Evolutionary conservation across 2,797 vertebrate genomes (phyloP).

Genomic region (Peromyscus nudipes): DNA sequence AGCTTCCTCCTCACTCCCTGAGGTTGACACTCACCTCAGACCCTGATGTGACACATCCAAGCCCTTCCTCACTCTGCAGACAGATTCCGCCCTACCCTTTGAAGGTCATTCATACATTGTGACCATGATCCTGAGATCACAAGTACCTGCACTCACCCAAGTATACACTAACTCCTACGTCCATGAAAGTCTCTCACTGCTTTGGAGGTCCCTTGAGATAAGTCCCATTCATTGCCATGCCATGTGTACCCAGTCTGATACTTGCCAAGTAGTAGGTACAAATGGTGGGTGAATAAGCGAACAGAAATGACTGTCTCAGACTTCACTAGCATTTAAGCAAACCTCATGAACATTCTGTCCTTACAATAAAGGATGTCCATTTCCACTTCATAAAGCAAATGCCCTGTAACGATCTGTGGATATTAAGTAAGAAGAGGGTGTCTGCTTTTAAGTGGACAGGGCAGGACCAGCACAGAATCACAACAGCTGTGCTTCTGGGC

Average conservation of each 20-base stretch:
- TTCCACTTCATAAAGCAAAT: constrained; percentile 16
- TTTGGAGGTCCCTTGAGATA: neutral
- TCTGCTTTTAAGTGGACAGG: constrained; percentile 67
- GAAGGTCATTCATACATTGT: neutral
- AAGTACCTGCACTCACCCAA: neutral
- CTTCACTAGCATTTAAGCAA: neutral
- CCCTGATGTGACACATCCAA: neutral
- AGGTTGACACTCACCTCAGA: constrained; percentile 38
- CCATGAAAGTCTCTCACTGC: accelerated
- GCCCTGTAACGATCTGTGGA: neutral
- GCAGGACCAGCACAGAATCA: constrained; percentile 49
- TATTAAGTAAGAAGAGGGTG: constrained; percentile 71
- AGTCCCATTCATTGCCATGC: neutral
- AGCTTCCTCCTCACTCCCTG: neutral
- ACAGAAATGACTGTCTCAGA: neutral
- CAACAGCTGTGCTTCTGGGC: constrained; percentile 75
- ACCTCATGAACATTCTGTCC: neutral
- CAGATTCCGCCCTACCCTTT: neutral
- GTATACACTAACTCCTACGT: neutral
- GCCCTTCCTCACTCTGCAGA: neutral
- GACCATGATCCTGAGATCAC: neutral
- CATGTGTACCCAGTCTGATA: neutral
- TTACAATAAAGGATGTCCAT: neutral
- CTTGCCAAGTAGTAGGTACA: neutral
- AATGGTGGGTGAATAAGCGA: neutral